A percentile compares a stretch with the other conserved stretches of the same genome.
These are phyloP conservation scores for Busseola fusca DNA, from an alignment of 2,888 invertebrate genomes.

Conservation along the genomic window DNA sequence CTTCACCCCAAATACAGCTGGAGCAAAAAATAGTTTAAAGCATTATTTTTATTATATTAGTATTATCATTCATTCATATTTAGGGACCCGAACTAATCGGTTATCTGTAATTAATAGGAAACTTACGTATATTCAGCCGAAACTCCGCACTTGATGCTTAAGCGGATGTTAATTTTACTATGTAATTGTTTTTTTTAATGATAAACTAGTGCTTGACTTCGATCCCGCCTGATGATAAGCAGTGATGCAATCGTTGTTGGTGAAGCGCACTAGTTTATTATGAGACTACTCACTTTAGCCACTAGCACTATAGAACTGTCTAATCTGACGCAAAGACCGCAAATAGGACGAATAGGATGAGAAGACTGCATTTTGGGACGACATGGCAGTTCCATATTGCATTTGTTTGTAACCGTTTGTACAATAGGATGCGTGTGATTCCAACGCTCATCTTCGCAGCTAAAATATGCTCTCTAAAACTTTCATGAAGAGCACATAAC, in stretches of 20 bases:
- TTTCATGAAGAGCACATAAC: conserved; percentile 22
- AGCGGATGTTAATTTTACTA: background rate
- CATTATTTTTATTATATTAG: too few species aligned
- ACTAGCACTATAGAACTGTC: too few species aligned
- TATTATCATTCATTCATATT: background rate
- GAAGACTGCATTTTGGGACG: background rate
- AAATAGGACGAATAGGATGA: too few species aligned
- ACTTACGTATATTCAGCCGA: background rate
- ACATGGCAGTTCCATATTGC: background rate
- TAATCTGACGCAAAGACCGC: too few species aligned
- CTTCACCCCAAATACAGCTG: background rate
- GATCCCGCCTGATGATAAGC: too few species aligned
- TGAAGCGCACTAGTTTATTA: too few species aligned
- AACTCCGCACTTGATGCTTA: background rate
- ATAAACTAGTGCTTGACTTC: too few species aligned
- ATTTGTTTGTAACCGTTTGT: background rate
- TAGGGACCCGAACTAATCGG: background rate
- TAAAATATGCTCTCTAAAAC: background rate
- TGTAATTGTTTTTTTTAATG: background rate
- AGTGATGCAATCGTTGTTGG: too few species aligned
- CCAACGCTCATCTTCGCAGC: background rate
- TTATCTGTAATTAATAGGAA: background rate
- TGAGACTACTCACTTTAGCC: too few species aligned
- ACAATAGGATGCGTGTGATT: background rate
- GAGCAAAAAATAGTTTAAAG: background rate